Conservation (phyloP, 2,797 vertebrate species). For the Protosalanx chinensis region DNA sequence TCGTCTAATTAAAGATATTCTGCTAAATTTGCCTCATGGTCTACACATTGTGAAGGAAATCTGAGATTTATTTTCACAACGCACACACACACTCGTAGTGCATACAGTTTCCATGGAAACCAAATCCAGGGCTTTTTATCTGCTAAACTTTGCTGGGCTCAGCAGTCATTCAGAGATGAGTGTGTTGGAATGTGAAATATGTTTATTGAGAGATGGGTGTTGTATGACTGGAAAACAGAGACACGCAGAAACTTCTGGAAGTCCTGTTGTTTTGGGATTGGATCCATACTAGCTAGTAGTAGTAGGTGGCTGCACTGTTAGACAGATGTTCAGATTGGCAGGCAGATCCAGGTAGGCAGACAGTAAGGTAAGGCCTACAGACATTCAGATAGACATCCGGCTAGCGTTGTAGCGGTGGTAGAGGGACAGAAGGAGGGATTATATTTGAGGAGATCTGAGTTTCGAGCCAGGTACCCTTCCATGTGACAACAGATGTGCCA, state of each 20-base stretch:
- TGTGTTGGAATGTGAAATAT: slow-evolving; percentile 37
- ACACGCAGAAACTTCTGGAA: background rate
- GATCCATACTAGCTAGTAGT: slow-evolving; percentile 34
- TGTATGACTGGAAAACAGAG: background rate
- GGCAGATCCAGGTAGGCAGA: no score
- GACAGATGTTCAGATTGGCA: no score
- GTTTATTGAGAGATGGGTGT: slow-evolving; percentile 1
- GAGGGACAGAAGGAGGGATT: slow-evolving; percentile 34
- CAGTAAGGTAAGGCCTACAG: no score
- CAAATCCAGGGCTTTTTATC: slow-evolving; percentile 65
- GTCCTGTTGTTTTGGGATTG: background rate
- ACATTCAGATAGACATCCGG: no score
- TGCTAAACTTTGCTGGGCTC: slow-evolving; percentile 62
- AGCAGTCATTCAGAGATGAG: slow-evolving; percentile 59
- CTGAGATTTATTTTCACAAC: background rate
- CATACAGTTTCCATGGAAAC: slow-evolving; percentile 76
- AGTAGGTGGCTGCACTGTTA: slow-evolving; percentile 65
- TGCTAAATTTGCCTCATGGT: slow-evolving; percentile 40
- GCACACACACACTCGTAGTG: slow-evolving; percentile 20
- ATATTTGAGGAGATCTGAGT: no score
- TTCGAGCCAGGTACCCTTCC: slow-evolving; percentile 50
- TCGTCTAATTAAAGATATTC: slow-evolving; percentile 60
- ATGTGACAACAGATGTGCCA: slow-evolving; percentile 60
- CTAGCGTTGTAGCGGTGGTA: no score
- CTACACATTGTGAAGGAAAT: slow-evolving; percentile 3